Percentiles rank a stretch among this genome's conserved stretches.
phyloP scores from a whole-genome alignment of 2,888 invertebrate species.

The Thereva nobilitata region DNA sequence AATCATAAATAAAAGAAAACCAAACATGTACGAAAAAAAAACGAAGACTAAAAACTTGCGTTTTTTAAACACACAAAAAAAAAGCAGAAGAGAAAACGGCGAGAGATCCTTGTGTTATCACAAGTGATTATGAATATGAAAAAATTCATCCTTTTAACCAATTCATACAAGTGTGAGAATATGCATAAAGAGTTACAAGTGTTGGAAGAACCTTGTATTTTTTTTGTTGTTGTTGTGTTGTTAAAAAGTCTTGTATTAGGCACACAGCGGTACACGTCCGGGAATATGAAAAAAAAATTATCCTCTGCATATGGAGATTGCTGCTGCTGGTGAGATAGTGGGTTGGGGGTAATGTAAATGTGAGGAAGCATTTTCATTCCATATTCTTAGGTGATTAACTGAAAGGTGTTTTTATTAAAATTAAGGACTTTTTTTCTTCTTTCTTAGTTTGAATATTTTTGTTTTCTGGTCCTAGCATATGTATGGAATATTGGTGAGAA shows the following conservation, averaged over 20 bases:
- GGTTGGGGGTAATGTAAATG: too few relatives aligned
- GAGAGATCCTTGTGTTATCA: constrained; percentile 28
- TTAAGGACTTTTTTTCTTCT: too few relatives aligned
- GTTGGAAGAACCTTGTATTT: neutral
- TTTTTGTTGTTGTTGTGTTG: neutral
- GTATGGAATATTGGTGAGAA: too few relatives aligned
- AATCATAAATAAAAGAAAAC: constrained; percentile 28
- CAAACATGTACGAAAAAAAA: constrained; percentile 30
- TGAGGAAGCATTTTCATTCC: too few relatives aligned
- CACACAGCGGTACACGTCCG: neutral
- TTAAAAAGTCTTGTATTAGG: constrained; percentile 3
- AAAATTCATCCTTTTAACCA: constrained; percentile 35
- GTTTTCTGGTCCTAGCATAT: too few relatives aligned
- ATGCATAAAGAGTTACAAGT: constrained; percentile 30
- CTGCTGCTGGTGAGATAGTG: too few relatives aligned
- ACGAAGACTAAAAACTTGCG: neutral
- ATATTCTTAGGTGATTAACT: too few relatives aligned
- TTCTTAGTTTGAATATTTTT: too few relatives aligned
- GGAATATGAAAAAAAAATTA: too few relatives aligned
- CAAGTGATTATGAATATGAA: constrained; percentile 36
- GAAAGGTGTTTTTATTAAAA: too few relatives aligned
- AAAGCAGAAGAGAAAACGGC: constrained; percentile 16
- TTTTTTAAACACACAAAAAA: constrained; percentile 20
- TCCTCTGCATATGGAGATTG: too few relatives aligned
- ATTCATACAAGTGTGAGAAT: constrained; percentile 30